These are phyloP conservation scores for Sternarchorhynchus goeldii DNA, from an alignment of 2,797 vertebrate genomes.

Conservation along the genomic window DNA sequence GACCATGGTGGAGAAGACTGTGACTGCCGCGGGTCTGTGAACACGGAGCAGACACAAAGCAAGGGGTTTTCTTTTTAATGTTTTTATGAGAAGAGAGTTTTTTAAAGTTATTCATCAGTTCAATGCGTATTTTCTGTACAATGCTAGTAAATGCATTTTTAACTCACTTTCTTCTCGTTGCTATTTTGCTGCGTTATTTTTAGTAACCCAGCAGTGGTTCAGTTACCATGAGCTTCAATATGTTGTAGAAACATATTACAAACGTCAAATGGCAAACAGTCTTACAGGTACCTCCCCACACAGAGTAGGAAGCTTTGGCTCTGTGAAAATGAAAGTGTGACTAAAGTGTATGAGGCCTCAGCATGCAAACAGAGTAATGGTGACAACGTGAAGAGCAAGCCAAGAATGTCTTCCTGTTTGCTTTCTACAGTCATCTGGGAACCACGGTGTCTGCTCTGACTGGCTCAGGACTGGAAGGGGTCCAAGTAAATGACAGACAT, in stretches of 20 bases:
- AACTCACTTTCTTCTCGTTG: background rate
- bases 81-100: background rate
- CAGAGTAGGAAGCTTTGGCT: background rate
- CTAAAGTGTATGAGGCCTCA: conserved; percentile 28
- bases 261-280: conserved; percentile 7
- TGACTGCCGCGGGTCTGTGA: conserved; percentile 53
- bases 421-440: conserved; percentile 51
- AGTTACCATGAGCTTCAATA: background rate
- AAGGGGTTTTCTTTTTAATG: background rate
- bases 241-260: background rate
- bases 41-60: background rate
- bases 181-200: background rate
- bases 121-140: background rate
- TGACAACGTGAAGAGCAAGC: conserved; percentile 39
- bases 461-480: conserved; percentile 30
- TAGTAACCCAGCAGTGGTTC: background rate
- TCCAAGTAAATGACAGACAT: conserved; percentile 47
- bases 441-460: conserved; percentile 46
- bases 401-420: conserved; percentile 58
- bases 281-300: background rate
- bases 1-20: conserved; percentile 58
- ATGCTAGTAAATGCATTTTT: background rate
- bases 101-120: no score
- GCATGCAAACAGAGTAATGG: conserved; percentile 50
- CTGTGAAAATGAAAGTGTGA: conserved; percentile 10